These are phyloP conservation scores for Halictus rubicundus DNA, from an alignment of 1,140 invertebrate genomes.

Conservation along the genomic window DNA sequence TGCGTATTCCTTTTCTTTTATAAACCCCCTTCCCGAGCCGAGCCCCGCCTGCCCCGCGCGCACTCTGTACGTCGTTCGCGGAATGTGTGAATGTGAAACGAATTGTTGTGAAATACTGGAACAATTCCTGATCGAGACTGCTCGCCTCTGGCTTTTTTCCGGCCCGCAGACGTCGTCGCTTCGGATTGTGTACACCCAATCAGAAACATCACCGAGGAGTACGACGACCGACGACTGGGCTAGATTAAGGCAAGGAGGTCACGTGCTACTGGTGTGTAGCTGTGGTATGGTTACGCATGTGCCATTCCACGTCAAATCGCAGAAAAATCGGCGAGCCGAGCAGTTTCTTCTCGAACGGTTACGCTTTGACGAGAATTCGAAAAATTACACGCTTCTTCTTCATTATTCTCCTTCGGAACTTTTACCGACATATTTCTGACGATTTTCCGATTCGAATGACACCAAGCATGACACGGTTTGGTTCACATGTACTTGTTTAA, in stretches of 20 bases:
- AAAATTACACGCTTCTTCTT: too few species aligned
- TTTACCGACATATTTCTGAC: too few species aligned
- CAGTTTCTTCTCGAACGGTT: too few species aligned
- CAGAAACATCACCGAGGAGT: conserved; percentile 36
- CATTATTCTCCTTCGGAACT: too few species aligned
- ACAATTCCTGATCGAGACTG: conserved; percentile 24
- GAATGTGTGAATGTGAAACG: conserved; percentile 10
- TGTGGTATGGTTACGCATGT: conserved; percentile 39
- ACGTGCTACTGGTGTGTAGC: conserved; percentile 44
- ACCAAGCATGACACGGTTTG: too few species aligned
- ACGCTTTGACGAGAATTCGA: too few species aligned
- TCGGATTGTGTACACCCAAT: conserved; percentile 4
- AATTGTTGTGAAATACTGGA: conserved; percentile 28
- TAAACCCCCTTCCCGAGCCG: too few species aligned
- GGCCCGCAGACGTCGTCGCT: neutral
- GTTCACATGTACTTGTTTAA: too few species aligned
- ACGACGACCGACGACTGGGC: conserved; percentile 47
- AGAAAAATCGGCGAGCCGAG: neutral
- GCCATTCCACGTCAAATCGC: conserved; percentile 2
- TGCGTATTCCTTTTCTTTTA: conserved; percentile 45
- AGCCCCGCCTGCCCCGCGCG: too few species aligned
- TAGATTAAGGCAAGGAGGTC: conserved; percentile 79
- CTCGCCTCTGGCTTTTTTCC: neutral
- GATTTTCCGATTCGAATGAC: too few species aligned
- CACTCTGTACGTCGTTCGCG: too few species aligned